Base-by-base conservation (phyloP, 23 tunicate species). In the Trididemnum miniatum region DNA sequence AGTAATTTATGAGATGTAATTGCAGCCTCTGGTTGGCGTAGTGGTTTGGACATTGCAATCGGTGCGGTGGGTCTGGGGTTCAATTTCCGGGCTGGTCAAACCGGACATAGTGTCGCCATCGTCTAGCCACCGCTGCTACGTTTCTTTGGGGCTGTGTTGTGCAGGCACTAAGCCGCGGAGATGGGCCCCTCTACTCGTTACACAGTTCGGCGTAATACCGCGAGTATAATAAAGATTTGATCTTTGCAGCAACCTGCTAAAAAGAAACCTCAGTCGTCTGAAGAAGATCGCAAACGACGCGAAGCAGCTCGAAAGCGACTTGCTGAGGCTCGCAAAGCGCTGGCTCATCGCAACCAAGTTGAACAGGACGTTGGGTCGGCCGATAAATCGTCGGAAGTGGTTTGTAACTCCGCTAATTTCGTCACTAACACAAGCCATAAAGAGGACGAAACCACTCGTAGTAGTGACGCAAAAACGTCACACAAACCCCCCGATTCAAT, bases 301-400 rank as follows among this genome's bases (percentile, higher is more conserved):
- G 84, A 77, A 38, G 97, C 97, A 20, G 97, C 97, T 15, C 63
- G 90, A 31, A 91, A 86, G 44, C 74, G 97, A 31, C 49, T 91
- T 5, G 90, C 90, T 0, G 97, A 91, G 54, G 97, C 90, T 2
- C 69, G 97, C 22, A 82, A 91, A 57, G 83, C 83, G 25, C 33
- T 87, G 67, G 86, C 85, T 27, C 39, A 59, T 22, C 91, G 84
- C 2, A 77, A 76, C 30, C 63, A 76, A 62, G 28, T 44, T 39
- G 67, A 77, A 52, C 82, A 54, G 30, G 67, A 54, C 38, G 30
- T 18, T 24, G 18, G 5, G 26, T 44, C 59, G 15, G 4, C 59
- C 20, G 9, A 59, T 4, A 37, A 69, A 12, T 33, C 37, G 26
- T 26, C 79, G 29, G 12, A 7, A 9, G 38, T 32, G 2, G 4